Conservation (phyloP, 23 tunicate species). For the Trididemnum miniatum region DNA sequence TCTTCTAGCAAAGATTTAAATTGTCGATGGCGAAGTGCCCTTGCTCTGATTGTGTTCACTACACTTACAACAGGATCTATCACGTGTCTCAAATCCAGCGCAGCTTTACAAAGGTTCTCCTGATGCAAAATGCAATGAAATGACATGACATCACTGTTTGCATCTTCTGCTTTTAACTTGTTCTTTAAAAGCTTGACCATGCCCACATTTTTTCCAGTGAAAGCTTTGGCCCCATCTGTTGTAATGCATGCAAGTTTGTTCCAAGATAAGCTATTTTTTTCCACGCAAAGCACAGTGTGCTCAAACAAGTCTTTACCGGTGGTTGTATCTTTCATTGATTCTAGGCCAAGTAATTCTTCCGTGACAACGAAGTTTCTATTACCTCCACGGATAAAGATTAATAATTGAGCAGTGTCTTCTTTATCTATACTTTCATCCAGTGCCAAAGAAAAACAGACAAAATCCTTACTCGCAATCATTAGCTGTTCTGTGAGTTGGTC, state of each 20-base stretch:
- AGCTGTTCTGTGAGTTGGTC: constrained; percentile 23
- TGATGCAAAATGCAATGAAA: constrained; percentile 52
- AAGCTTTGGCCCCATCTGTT: constrained; percentile 50
- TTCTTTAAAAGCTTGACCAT: constrained; percentile 26
- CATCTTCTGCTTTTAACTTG: constrained; percentile 34
- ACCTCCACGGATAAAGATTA: constrained; percentile 42
- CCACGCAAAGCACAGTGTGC: constrained; percentile 15
- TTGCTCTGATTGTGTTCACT: constrained; percentile 37
- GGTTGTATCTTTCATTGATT: constrained; percentile 39
- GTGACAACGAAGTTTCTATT: constrained; percentile 36
- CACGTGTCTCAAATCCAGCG: constrained; percentile 35
- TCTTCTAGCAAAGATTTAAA: constrained; percentile 36
- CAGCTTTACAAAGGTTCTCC: constrained; percentile 26
- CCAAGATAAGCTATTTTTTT: not conserved
- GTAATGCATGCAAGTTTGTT: constrained; percentile 38
- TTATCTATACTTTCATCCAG: constrained; percentile 42
- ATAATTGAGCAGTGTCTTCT: constrained; percentile 50
- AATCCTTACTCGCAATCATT: not conserved
- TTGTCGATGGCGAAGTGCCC: constrained; percentile 50
- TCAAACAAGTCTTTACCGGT: constrained; percentile 45
- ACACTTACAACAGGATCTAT: constrained; percentile 37
- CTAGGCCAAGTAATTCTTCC: constrained; percentile 39
- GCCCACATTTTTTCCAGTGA: constrained; percentile 35
- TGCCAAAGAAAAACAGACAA: constrained; percentile 39
- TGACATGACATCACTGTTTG: not conserved